Conservation (phyloP, 2,113 vertebrate genomes). For the Serilophus lunatus region DNA sequence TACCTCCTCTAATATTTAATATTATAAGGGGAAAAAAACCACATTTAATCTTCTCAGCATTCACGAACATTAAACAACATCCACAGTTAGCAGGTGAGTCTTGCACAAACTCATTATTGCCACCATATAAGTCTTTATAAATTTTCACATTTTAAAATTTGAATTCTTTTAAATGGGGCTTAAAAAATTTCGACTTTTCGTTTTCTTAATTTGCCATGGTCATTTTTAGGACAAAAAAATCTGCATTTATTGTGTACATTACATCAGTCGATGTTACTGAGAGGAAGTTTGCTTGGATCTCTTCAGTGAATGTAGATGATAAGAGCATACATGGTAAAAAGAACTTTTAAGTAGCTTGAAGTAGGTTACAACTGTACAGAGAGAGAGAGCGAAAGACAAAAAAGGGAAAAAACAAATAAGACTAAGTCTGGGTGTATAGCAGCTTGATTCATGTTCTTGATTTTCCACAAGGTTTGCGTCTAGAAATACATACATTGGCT, state of each 20-base stretch:
- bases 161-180: neutral
- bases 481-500: neutral
- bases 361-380: neutral
- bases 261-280: neutral
- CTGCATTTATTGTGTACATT: neutral
- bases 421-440: neutral
- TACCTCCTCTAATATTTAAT: neutral
- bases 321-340: neutral
- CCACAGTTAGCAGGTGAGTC: neutral
- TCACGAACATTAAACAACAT: neutral
- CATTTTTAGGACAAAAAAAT: neutral
- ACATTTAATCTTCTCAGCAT: neutral
- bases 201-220: neutral
- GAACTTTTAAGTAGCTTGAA: neutral
- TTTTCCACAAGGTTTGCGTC: neutral
- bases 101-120: neutral
- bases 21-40: fast-evolving
- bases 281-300: neutral
- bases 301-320: neutral
- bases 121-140: neutral
- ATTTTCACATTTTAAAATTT: neutral
- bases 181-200: neutral
- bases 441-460: neutral
- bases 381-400: neutral
- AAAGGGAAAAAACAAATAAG: neutral